Evolutionary conservation across 2,113 vertebrate species (phyloP).

Genomic region (Arizona elegans): DNA sequence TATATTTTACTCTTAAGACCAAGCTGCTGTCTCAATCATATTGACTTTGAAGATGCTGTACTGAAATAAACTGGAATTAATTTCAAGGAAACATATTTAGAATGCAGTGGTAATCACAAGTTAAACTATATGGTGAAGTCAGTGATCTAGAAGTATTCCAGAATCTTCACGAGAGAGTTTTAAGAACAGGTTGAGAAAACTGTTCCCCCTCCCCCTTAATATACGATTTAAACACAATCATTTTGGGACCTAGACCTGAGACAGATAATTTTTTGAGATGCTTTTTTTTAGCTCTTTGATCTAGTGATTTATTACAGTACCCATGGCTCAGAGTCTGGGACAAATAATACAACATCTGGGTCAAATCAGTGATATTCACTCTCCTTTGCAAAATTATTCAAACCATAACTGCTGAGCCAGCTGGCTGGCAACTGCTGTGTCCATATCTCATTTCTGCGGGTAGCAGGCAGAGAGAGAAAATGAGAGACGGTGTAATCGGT

Average conservation of each 20-base stretch:
- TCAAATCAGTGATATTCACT: slow-evolving; percentile 19
- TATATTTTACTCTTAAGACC: not conserved
- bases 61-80: slow-evolving; percentile 1
- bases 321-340: slow-evolving; percentile 5
- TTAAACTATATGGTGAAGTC: not conserved
- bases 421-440: slow-evolving; percentile 12
- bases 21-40: not conserved
- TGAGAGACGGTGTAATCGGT: not conserved
- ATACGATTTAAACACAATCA: slow-evolving; percentile 1
- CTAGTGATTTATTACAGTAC: slow-evolving; percentile 1
- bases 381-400: slow-evolving; percentile 3
- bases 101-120: not conserved
- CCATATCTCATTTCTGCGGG: slow-evolving; percentile 13
- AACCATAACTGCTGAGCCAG: slow-evolving; percentile 9
- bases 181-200: not conserved
- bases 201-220: rapidly evolving
- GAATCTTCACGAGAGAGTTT: not conserved
- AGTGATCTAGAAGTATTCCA: not conserved
- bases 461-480: not conserved
- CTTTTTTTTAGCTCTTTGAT: slow-evolving; percentile 11
- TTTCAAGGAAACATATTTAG: not conserved
- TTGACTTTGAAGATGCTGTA: not conserved
- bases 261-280: slow-evolving; percentile 19
- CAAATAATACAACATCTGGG: slow-evolving; percentile 32
- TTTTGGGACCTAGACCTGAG: not conserved